A percentile compares a stretch with the other conserved stretches of the same genome.
phyloP scores from a whole-genome alignment of 2,888 invertebrate species.

The Pseudoips prasinana region DNA sequence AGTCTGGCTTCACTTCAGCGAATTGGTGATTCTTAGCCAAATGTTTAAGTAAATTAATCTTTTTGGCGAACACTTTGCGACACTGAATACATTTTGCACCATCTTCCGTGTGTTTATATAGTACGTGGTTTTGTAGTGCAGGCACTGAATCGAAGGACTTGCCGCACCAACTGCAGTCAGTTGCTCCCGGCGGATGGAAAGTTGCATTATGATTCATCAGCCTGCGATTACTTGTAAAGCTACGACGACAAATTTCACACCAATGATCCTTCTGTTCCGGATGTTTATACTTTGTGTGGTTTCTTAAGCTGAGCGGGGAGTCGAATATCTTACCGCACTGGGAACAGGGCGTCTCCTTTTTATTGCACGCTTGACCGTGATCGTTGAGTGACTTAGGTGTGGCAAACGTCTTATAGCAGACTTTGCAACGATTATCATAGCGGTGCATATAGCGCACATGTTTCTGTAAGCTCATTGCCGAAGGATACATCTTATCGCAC shows the following conservation, averaged over 20 bases:
- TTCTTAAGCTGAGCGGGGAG: conserved; percentile 48
- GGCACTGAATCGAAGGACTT: conserved; percentile 42
- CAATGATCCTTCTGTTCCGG: conserved; percentile 40
- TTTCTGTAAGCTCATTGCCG: conserved; percentile 55
- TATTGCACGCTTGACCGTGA: conserved; percentile 44
- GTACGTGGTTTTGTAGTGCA: conserved; percentile 49
- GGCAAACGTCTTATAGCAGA: conserved; percentile 53
- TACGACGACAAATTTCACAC: conserved; percentile 50
- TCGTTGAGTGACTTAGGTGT: conserved; percentile 31
- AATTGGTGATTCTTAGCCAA: conserved; percentile 36
- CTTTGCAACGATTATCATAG: conserved; percentile 48
- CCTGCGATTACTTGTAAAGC: conserved; percentile 44
- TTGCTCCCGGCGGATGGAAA: conserved; percentile 46
- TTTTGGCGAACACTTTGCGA: conserved; percentile 44
- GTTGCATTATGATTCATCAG: conserved; percentile 50
- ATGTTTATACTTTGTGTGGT: conserved; percentile 60
- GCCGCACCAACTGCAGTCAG: conserved; percentile 43
- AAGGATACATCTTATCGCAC: conserved; percentile 60
- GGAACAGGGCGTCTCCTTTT: conserved; percentile 42
- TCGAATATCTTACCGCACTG: conserved; percentile 50
- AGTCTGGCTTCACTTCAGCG: not conserved
- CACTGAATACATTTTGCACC: conserved; percentile 44
- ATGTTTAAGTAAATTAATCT: conserved; percentile 39
- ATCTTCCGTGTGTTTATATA: conserved; percentile 46
- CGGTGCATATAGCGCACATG: conserved; percentile 60